Evolutionary conservation across 2,113 vertebrate genomes (phyloP).

Genomic region (Pontoporia blainvillei): DNA sequence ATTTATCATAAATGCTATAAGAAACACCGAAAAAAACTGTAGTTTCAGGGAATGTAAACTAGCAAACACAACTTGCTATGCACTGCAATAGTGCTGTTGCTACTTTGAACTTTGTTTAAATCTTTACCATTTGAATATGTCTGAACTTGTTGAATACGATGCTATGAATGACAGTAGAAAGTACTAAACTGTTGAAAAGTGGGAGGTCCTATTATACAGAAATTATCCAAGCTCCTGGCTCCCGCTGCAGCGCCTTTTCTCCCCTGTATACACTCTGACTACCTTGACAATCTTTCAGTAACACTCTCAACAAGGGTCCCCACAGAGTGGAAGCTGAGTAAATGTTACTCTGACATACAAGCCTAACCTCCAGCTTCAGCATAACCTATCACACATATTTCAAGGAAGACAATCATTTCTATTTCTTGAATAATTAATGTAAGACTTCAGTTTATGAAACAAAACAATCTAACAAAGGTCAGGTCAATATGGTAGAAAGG

Average conservation of each 20-base stretch:
- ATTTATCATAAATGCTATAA: not conserved
- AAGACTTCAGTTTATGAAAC: slow-evolving; percentile 25
- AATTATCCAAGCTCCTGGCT: not conserved
- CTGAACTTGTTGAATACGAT: not conserved
- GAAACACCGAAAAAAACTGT: not conserved
- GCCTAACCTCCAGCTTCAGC: not conserved
- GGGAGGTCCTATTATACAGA: not conserved
- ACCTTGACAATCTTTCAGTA: not conserved
- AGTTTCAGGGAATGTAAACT: not conserved
- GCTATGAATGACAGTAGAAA: not conserved
- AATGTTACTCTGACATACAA: not conserved
- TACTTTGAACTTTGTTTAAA: not conserved
- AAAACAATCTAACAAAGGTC: slow-evolving; percentile 44
- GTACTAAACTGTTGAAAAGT: not conserved
- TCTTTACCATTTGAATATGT: not conserved
- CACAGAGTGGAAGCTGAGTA: not conserved
- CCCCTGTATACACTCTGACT: not conserved
- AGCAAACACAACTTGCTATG: not conserved
- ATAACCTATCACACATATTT: not conserved
- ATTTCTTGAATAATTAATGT: slow-evolving; percentile 42
- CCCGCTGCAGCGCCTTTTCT: accelerated
- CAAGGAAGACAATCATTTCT: not conserved
- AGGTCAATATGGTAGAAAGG: not conserved
- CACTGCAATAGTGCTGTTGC: not conserved
- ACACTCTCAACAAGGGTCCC: not conserved